These are phyloP conservation scores for Taenaris catops DNA, from an alignment of 2,888 invertebrate genomes.

Conservation along the genomic window DNA sequence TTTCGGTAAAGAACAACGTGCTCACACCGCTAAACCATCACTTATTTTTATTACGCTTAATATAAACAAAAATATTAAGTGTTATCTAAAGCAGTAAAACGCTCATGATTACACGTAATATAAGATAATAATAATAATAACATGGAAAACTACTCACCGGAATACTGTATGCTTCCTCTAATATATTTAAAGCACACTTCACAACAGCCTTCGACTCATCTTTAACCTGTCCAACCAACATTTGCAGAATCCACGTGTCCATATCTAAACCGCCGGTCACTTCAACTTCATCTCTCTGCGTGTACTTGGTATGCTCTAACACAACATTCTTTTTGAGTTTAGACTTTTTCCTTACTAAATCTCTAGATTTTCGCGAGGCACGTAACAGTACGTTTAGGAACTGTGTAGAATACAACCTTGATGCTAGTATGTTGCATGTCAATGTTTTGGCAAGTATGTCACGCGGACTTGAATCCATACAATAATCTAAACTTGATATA, in stretches of 20 bases:
- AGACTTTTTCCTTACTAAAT: slow-evolving; percentile 59
- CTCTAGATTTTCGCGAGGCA: slow-evolving; percentile 77
- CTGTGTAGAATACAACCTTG: slow-evolving; percentile 92
- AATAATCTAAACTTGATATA: slow-evolving; percentile 94
- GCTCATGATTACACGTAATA: no score
- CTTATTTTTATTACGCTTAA: no score
- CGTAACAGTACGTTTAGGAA: slow-evolving; percentile 93
- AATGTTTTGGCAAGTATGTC: slow-evolving; percentile 82
- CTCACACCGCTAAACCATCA: no score
- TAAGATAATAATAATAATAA: no score
- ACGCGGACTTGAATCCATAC: slow-evolving; percentile 85
- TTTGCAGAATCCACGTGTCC: slow-evolving; percentile 91
- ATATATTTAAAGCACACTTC: slow-evolving; percentile 87
- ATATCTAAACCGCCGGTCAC: slow-evolving; percentile 76
- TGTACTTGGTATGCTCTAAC: slow-evolving; percentile 45
- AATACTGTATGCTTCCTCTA: slow-evolving; percentile 96
- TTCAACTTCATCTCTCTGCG: slow-evolving; percentile 44
- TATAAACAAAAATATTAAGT: no score
- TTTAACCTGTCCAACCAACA: slow-evolving; percentile 90
- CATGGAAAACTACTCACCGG: slow-evolving; percentile 77
- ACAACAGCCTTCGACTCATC: slow-evolving; percentile 91
- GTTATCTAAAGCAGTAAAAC: no score
- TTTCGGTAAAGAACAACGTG: no score
- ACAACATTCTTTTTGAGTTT: slow-evolving; percentile 56
- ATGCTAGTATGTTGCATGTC: slow-evolving; percentile 77